Base-by-base conservation (phyloP, 2,888 invertebrate species). In the Orthonychiurus folsomi region DNA sequence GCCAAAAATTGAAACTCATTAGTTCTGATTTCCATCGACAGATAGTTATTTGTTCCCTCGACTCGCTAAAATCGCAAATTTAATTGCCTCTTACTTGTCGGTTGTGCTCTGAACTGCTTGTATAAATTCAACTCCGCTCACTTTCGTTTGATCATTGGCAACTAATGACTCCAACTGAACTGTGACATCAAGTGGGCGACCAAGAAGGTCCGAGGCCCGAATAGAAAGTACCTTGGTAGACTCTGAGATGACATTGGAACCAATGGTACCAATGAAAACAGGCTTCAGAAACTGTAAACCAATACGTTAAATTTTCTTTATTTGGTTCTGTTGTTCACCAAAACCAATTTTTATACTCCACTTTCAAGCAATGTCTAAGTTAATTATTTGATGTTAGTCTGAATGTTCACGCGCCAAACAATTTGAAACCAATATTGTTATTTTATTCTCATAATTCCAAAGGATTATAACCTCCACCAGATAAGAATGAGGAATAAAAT, bases 191-290 rank as follows among this genome's bases (percentile, higher is more conserved):
- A 91, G 76, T 0, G 88, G 81, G 59, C 84, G 83, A 0, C 90
- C 91, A 3, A 91, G 77, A 54, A 92, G 78, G 78, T 90, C 86
- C 1, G 86, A 85, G 59, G 90, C 82, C 63, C 84, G 83, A 52
- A 90, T 82, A 53, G 82, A 82, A 21, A 77, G 74, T 1, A 93
- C 82, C 3, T 82, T 80, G n/a, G 89, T 87, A 3, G 86, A 83
- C 12, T 88, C 84, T 0, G 84, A 78, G 2, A 88, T 86, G 50
- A 94, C 83, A 75, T 88, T 86, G 56, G 88, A 85, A 71, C 90
- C 89, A 69, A 86, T 85, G 67, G 93, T 80, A 1, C 87, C 83
- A 63, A 95, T 85, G 75, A 89, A 87, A 66, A 93, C 85, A 9
- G 94, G 94, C 20, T 52, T 52, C 21, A 52, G 9, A 52, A 52